These are phyloP conservation scores for Acrobasis repandana DNA, from an alignment of 2,888 invertebrate genomes.

Conservation along the genomic window DNA sequence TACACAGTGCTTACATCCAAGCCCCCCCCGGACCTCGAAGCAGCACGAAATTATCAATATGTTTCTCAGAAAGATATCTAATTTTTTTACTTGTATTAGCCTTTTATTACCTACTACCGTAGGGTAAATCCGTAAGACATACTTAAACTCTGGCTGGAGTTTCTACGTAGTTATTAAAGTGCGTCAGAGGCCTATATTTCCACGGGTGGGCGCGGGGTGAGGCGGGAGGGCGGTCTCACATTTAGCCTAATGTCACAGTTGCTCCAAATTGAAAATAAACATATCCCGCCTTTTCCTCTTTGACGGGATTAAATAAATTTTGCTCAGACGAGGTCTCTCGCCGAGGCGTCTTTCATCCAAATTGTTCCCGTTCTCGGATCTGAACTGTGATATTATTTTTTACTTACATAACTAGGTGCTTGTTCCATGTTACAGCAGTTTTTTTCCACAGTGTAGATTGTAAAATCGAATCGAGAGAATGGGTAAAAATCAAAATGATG, in stretches of 20 bases:
- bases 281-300: constrained; percentile 44
- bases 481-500: too few relatives aligned
- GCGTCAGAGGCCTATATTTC: neutral
- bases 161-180: neutral
- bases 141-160: too few relatives aligned
- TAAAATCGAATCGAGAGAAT: too few relatives aligned
- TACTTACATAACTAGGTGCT: neutral
- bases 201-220: constrained; percentile 23
- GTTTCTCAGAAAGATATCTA: too few relatives aligned
- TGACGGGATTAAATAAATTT: constrained; percentile 50
- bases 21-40: too few relatives aligned
- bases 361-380: neutral
- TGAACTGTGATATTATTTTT: constrained; percentile 21
- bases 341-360: constrained; percentile 5
- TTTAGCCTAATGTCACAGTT: constrained; percentile 43
- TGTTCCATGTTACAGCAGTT: neutral
- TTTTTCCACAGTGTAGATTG: too few relatives aligned
- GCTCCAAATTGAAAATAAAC: constrained; percentile 58
- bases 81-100: too few relatives aligned
- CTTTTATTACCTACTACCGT: too few relatives aligned
- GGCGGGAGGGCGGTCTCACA: constrained; percentile 29
- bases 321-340: constrained; percentile 23
- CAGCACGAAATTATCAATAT: too few relatives aligned
- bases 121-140: too few relatives aligned
- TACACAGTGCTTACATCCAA: too few relatives aligned